These are phyloP conservation scores for Cecidostiba fungosa DNA, from an alignment of 2,888 invertebrate species.

Conservation along the genomic window DNA sequence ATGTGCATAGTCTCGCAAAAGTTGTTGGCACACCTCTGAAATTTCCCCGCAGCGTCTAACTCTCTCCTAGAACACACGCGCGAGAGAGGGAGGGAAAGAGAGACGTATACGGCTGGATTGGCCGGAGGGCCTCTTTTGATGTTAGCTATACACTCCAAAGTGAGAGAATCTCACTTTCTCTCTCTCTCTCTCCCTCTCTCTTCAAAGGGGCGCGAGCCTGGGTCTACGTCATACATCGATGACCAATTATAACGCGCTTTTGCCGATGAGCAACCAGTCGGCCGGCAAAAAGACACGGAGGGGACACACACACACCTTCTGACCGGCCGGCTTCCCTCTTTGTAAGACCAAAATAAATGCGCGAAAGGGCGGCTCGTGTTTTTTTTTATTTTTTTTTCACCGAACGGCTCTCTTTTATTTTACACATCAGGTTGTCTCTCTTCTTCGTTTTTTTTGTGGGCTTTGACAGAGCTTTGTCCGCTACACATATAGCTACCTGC, in stretches of 20 bases:
- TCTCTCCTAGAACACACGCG: background rate
- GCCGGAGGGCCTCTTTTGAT: conserved; percentile 52
- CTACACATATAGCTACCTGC: background rate
- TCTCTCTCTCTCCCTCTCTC: background rate
- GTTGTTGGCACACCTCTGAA: background rate
- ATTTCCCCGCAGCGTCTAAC: background rate
- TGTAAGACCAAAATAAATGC: conserved; percentile 26
- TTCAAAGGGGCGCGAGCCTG: conserved; percentile 68
- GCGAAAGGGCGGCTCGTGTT: conserved; percentile 1
- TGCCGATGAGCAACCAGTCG: conserved; percentile 52
- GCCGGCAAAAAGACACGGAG: conserved; percentile 63
- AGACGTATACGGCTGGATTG: conserved; percentile 1
- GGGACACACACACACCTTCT: background rate
- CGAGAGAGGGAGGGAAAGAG: background rate
- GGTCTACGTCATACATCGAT: conserved; percentile 69
- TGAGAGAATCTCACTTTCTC: conserved; percentile 60
- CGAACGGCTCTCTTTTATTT: background rate
- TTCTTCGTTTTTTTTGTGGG: background rate
- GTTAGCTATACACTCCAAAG: conserved; percentile 54
- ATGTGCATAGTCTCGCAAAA: background rate
- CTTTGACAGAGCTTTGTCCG: background rate
- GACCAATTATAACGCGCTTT: conserved; percentile 55
- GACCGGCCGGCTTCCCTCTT: background rate
- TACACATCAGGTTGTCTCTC: background rate
- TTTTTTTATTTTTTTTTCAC: background rate